Evolutionary conservation across 2,888 invertebrate species (phyloP).

Genomic region (Dinocampus coccinellae): DNA sequence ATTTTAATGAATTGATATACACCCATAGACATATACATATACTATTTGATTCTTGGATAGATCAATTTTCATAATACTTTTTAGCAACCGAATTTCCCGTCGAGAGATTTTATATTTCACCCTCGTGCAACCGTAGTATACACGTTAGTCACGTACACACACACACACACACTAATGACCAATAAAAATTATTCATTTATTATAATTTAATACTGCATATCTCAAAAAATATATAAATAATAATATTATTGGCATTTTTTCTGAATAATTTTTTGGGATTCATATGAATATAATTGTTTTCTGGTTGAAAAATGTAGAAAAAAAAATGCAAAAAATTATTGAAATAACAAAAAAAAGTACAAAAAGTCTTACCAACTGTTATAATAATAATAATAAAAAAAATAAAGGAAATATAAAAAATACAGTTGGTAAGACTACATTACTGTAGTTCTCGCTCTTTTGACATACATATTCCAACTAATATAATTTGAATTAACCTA

Average conservation of each 20-base stretch:
- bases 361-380: background rate
- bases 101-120: conserved; percentile 39
- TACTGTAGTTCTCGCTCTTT: background rate
- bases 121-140: conserved; percentile 45
- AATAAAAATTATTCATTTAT: too few relatives aligned
- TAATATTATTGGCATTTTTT: too few relatives aligned
- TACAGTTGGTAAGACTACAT: conserved; percentile 18
- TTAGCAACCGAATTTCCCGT: background rate
- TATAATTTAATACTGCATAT: too few relatives aligned
- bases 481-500: too few relatives aligned
- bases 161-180: too few relatives aligned
- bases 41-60: background rate
- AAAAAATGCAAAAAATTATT: too few relatives aligned
- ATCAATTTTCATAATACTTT: conserved; percentile 5
- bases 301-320: background rate
- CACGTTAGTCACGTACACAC: conserved; percentile 44
- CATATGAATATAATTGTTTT: background rate
- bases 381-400: background rate
- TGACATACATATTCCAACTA: background rate
- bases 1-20: too few relatives aligned
- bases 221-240: too few relatives aligned
- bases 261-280: too few relatives aligned
- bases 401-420: conserved; percentile 19
- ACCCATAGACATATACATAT: too few relatives aligned
- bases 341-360: background rate